Evolutionary conservation across 92 coral and sea anemone species (phyloP).

Genomic region (Zoanthus solanderi): DNA sequence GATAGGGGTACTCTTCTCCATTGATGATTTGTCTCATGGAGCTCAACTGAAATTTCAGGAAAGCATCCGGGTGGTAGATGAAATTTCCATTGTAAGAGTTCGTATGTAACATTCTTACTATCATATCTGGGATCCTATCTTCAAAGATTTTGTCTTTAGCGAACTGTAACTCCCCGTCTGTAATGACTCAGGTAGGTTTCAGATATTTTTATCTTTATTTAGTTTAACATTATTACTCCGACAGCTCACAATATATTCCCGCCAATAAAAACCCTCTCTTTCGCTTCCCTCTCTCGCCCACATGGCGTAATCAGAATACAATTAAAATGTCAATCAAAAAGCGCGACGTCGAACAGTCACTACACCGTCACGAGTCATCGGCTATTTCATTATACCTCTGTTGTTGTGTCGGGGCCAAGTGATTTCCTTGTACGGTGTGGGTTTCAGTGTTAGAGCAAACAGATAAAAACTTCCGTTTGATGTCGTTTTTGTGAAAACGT

Average conservation of each 20-base stretch:
- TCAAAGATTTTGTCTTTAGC: neutral
- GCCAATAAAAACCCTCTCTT: no score
- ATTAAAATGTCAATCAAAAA: no score
- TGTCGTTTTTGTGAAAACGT: no score
- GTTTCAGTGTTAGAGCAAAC: neutral
- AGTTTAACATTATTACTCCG: no score
- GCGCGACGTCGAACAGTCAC: no score
- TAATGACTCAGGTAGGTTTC: neutral
- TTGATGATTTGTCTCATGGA: constrained; percentile 42
- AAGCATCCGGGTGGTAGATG: neutral
- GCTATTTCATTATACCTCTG: neutral
- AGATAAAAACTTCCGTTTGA: neutral
- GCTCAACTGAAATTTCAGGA: neutral
- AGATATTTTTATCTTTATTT: no score
- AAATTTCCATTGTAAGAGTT: neutral
- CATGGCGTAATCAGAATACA: no score
- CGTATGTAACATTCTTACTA: neutral
- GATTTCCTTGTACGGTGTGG: neutral
- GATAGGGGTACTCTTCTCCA: constrained; percentile 57
- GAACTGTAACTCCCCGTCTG: neutral
- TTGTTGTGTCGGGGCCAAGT: neutral
- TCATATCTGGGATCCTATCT: constrained; percentile 18
- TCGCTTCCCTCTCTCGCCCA: no score
- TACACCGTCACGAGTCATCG: neutral
- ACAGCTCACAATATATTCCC: no score